Evolutionary conservation across 2,113 vertebrate genomes (phyloP).

Genomic region (Numenius arquata): DNA sequence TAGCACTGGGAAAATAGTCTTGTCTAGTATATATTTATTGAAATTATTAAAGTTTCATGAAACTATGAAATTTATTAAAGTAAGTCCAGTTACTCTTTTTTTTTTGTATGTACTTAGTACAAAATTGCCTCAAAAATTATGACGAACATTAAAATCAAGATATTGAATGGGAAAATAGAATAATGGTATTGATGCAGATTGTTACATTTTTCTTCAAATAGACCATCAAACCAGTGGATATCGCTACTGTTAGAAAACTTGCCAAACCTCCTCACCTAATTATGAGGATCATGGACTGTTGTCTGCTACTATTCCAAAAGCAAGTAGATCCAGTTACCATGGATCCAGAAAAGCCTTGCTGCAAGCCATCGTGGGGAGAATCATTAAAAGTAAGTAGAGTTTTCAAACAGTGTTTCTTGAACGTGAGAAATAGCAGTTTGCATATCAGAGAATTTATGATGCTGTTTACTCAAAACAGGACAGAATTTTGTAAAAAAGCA

Average conservation of each 20-base stretch:
- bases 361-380: conserved; percentile 78
- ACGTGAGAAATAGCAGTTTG: neutral
- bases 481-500: neutral
- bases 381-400: conserved; percentile 74
- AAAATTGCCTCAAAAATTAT: neutral
- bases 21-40: neutral
- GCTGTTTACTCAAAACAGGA: neutral
- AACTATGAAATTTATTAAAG: neutral
- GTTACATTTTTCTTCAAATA: conserved; percentile 9
- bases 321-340: conserved; percentile 72
- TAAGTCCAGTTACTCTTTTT: neutral
- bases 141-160: neutral
- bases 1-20: neutral
- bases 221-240: conserved; percentile 81
- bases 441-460: neutral
- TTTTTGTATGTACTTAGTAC: neutral
- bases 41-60: neutral
- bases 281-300: conserved; percentile 82
- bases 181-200: neutral
- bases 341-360: conserved; percentile 78
- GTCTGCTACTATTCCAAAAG: conserved; percentile 77
- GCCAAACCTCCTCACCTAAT: conserved; percentile 81
- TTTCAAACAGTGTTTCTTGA: neutral
- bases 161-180: neutral
- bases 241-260: conserved; percentile 78